These are phyloP conservation scores for Gadopsis marmoratus DNA, from an alignment of 2,797 vertebrate genomes.

Conservation along the genomic window DNA sequence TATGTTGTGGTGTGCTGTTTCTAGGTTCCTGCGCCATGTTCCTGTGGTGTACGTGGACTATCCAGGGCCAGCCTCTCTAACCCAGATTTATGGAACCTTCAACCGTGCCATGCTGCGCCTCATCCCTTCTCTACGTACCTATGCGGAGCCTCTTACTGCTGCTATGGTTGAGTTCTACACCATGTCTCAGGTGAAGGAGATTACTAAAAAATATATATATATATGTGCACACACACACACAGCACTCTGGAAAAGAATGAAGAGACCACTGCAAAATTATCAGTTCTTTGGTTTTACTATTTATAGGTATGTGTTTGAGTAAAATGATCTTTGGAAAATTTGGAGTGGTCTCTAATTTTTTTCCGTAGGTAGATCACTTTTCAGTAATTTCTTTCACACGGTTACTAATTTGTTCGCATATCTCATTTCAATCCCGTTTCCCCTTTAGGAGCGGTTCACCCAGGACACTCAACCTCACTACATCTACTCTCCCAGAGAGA, in stretches of 20 bases:
- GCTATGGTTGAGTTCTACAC: slow-evolving; percentile 99
- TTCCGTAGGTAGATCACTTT: neutral
- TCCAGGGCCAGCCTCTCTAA: slow-evolving; percentile 97
- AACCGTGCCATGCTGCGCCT: slow-evolving; percentile 98
- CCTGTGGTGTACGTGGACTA: slow-evolving; percentile 99
- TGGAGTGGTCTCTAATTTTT: too few species aligned
- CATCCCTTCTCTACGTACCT: slow-evolving; percentile 95
- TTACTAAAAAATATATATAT: neutral
- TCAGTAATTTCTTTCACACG: neutral
- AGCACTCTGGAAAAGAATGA: too few species aligned
- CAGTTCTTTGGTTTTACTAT: too few species aligned
- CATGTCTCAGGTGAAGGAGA: slow-evolving; percentile 93
- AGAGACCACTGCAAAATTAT: too few species aligned
- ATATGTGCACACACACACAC: too few species aligned
- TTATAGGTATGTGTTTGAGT: too few species aligned
- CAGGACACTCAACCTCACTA: slow-evolving; percentile 99
- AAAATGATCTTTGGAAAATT: too few species aligned
- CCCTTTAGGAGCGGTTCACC: slow-evolving; percentile 94
- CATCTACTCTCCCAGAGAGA: slow-evolving; percentile 99
- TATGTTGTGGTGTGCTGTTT: slow-evolving; percentile 21
- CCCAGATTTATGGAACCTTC: slow-evolving; percentile 99
- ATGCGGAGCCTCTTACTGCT: slow-evolving; percentile 96
- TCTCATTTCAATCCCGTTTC: neutral
- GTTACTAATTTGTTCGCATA: neutral
- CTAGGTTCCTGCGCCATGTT: slow-evolving; percentile 96